Evolutionary conservation across 2,888 invertebrate species (phyloP), one percentile per base, ranked within the genome.

Genomic region (Nipponacmea schrenckii): DNA sequence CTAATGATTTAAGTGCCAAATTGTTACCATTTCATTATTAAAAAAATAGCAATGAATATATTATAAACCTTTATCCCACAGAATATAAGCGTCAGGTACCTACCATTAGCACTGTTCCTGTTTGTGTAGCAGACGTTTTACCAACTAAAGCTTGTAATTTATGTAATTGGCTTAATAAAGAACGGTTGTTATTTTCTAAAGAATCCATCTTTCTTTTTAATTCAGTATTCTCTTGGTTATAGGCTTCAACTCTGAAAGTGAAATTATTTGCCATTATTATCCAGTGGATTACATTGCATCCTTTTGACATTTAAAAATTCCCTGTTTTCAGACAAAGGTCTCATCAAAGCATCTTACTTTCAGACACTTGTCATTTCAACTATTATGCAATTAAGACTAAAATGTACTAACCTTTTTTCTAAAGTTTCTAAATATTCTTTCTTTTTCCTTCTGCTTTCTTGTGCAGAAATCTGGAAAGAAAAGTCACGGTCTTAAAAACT

Each of bases 391-490:
- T 7, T 10, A 39, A 5, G 10, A 8, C 39, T 39, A 39, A 39
- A 39, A 5, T 39, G 8, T 39, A 39, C 39, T 39, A 39, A 90
- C 89, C 95, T 94, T 89, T 96, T 93, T 87, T 98, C 98, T 75
- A 99, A 91, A 81, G 96, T 95, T 90, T 99, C 98, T 94, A 99
- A 95, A 90, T 98, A 99, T 90, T 99, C 98, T 88, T 99, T 99
- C 91, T 98, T 97, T 91, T 98, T 98, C 86, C 98, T 93, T 84
- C 98, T 93, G 86, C 97, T 97, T 90, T 98, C 98, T 92, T 99
- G 98, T 77, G 98, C 98, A 74, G 98, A 98, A 90, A 98, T 97
- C 97, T 98, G 89, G 0, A 90, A 80, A 70, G 31, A 62, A 71
- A 73, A 44, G 71, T 27, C 39, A 39, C 3, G 39, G 39, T 39